A percentile compares a stretch with the other conserved stretches of the same genome.
Evolutionary conservation across 1,140 invertebrate species (phyloP).

Genomic region (Megalonaias nervosa): DNA sequence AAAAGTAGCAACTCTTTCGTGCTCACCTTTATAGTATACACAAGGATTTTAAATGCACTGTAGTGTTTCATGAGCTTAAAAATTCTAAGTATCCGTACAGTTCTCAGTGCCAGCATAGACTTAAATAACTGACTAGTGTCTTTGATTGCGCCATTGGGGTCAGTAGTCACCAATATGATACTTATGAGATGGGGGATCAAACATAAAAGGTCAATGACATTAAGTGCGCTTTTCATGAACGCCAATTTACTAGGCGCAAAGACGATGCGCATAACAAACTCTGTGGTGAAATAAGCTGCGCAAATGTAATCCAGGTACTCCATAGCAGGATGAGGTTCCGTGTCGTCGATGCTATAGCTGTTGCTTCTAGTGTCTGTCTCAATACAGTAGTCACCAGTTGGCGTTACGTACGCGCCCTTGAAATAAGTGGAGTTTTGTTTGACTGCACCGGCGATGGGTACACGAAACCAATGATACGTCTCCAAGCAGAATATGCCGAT

Average conservation of each 20-base stretch:
- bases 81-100: constrained; percentile 65
- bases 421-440: constrained; percentile 27
- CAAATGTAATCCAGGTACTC: constrained; percentile 63
- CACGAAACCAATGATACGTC: constrained; percentile 62
- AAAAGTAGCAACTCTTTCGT: constrained; percentile 67
- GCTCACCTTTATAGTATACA: constrained; percentile 69
- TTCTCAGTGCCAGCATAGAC: constrained; percentile 58
- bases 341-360: constrained; percentile 42
- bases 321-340: constrained; percentile 60
- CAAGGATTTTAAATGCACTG: constrained; percentile 69
- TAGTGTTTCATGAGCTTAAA: constrained; percentile 71
- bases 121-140: constrained; percentile 53
- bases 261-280: constrained; percentile 56
- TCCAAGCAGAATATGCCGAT: constrained; percentile 68
- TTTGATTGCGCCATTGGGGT: constrained; percentile 44
- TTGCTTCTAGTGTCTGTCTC: constrained; percentile 16
- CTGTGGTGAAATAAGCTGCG: constrained; percentile 63
- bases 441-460: constrained; percentile 41
- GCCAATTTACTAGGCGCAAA: constrained; percentile 59
- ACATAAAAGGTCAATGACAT: constrained; percentile 68
- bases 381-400: constrained; percentile 52
- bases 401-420: constrained; percentile 15
- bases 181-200: constrained; percentile 64
- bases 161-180: constrained; percentile 59
- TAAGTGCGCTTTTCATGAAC: constrained; percentile 59